phyloP scores from a whole-genome alignment of 2,113 vertebrate species.

The Oxygymnocypris stewartii region DNA sequence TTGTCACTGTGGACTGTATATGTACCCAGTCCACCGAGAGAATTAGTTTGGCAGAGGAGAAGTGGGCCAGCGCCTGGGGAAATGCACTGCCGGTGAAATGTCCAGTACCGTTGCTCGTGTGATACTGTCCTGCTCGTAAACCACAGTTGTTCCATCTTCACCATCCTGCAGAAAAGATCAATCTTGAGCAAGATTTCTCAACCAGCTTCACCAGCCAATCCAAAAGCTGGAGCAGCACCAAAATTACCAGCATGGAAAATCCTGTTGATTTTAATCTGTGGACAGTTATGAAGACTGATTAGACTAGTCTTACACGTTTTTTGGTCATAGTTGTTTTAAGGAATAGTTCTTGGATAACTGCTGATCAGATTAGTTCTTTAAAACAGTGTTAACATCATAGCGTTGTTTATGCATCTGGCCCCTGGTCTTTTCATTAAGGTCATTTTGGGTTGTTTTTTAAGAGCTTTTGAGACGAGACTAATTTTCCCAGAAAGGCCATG shows the following conservation, averaged over 20 bases:
- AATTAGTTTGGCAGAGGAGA: conserved; percentile 5
- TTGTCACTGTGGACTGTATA: not conserved
- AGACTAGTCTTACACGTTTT: not conserved
- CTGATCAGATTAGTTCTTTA: not conserved
- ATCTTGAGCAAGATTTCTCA: not conserved
- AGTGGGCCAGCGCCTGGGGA: not conserved
- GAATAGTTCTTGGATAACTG: not conserved
- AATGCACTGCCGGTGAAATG: not conserved
- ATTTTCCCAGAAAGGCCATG: not conserved
- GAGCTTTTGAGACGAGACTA: not conserved
- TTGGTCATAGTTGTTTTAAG: not conserved
- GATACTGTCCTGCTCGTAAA: not conserved
- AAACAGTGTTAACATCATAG: not conserved
- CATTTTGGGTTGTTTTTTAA: not conserved
- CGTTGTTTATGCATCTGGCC: not conserved
- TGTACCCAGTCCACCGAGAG: not conserved
- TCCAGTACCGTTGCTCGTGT: not conserved
- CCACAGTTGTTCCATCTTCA: not conserved
- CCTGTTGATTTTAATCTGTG: not conserved
- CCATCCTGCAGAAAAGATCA: not conserved
- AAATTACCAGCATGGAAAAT: not conserved
- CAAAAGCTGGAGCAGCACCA: not conserved
- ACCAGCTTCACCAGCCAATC: not conserved
- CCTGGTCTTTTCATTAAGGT: not conserved
- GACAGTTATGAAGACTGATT: not conserved